Conservation (phyloP, 2,888 invertebrate species). For the Loripinus fragilis region DNA sequence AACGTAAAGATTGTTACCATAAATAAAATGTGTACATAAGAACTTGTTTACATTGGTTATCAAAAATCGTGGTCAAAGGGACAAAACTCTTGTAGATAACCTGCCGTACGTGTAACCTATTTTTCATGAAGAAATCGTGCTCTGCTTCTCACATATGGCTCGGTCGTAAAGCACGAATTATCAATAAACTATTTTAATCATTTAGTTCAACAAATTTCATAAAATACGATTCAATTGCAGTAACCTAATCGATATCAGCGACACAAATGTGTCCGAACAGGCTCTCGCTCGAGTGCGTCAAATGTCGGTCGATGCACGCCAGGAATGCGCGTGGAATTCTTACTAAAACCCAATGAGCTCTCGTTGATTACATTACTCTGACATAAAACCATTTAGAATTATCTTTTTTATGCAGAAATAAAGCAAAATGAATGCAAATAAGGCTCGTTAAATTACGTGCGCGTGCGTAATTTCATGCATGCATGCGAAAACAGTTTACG, state of each 20-base stretch:
- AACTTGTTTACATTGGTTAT: too few species aligned
- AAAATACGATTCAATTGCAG: not conserved
- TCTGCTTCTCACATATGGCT: slow-evolving; percentile 28
- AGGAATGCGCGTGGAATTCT: slow-evolving; percentile 38
- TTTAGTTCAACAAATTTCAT: not conserved
- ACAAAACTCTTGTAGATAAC: not conserved
- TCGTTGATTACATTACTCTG: too few species aligned
- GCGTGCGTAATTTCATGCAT: slow-evolving; percentile 77
- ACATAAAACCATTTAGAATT: too few species aligned
- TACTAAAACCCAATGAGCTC: not conserved
- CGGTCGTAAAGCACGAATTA: slow-evolving; percentile 19
- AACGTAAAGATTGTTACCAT: too few species aligned
- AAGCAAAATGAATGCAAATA: too few species aligned
- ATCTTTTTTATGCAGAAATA: too few species aligned
- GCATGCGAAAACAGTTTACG: slow-evolving; percentile 72
- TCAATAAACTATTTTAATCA: slow-evolving; percentile 4
- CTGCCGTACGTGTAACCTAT: slow-evolving; percentile 25
- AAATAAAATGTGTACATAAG: too few species aligned
- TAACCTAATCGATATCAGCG: slow-evolving; percentile 39
- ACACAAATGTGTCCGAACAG: slow-evolving; percentile 45
- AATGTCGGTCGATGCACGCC: slow-evolving; percentile 51
- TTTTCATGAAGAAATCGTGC: slow-evolving; percentile 33
- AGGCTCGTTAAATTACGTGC: slow-evolving; percentile 54
- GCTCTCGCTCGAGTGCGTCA: slow-evolving; percentile 32
- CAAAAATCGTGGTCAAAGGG: not conserved